Conservation (phyloP, 2,797 vertebrate species). For the Falco berigora region DNA sequence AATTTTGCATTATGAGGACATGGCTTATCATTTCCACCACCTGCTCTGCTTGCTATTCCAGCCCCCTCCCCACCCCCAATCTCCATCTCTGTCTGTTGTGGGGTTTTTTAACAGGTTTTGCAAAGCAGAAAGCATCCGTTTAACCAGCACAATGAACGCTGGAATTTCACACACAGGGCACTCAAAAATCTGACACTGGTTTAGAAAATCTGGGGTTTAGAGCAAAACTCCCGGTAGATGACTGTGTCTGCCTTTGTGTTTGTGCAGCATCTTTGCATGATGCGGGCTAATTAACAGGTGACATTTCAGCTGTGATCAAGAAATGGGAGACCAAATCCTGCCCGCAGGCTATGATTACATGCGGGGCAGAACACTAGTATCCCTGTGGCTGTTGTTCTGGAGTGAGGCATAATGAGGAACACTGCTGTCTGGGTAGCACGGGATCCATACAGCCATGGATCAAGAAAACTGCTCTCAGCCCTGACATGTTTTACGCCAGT, state of each 20-base stretch:
- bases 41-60: not conserved
- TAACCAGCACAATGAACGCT: not conserved
- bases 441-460: not conserved
- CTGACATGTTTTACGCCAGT: not conserved
- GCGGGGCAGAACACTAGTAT: not conserved
- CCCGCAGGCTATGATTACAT: not conserved
- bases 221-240: not conserved
- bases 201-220: not conserved
- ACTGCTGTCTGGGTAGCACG: not conserved
- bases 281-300: conserved; percentile 46
- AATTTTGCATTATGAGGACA: not conserved
- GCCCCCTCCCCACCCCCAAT: not conserved
- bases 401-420: not conserved
- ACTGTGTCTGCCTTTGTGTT: not conserved
- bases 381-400: conserved; percentile 3
- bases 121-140: not conserved
- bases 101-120: not conserved
- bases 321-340: conserved; percentile 29
- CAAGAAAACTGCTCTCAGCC: not conserved
- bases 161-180: not conserved
- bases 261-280: conserved; percentile 8
- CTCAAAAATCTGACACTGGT: not conserved
- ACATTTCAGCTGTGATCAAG: conserved; percentile 48
- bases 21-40: not conserved
- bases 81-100: not conserved